phyloP scores from a whole-genome alignment of 1,140 invertebrate species.

The Cotesia chilonis region DNA sequence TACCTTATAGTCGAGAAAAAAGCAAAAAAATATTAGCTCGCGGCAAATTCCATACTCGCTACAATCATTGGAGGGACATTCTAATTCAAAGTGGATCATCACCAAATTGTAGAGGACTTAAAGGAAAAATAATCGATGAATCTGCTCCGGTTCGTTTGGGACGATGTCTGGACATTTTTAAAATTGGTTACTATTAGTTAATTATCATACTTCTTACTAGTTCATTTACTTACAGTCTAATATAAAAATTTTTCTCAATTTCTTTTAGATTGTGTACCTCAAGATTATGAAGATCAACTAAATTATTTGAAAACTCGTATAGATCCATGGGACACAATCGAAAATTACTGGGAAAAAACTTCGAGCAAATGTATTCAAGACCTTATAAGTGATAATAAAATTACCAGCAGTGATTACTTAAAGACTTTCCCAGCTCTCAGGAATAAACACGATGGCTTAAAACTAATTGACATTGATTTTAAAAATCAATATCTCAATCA shows the following conservation, averaged over 20 bases:
- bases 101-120: neutral
- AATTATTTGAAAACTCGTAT: neutral
- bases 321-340: neutral
- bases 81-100: neutral
- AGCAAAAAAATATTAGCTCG: neutral
- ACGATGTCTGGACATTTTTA: neutral
- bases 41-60: neutral
- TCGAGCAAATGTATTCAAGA: conserved; percentile 9
- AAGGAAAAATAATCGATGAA: neutral
- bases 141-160: neutral
- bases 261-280: conserved; percentile 19
- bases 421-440: neutral
- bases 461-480: too few relatives aligned
- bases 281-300: conserved; percentile 6
- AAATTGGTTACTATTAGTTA: too few relatives aligned
- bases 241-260: too few relatives aligned
- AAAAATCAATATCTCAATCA: too few relatives aligned
- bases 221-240: too few relatives aligned
- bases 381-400: conserved; percentile 16
- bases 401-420: conserved; percentile 10
- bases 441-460: conserved; percentile 5
- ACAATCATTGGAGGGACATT: neutral
- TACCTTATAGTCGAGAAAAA: neutral
- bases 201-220: too few relatives aligned
- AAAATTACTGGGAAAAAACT: conserved; percentile 16